These are phyloP conservation scores for Promerops cafer DNA, from an alignment of 2,113 vertebrate genomes.

Conservation along the genomic window DNA sequence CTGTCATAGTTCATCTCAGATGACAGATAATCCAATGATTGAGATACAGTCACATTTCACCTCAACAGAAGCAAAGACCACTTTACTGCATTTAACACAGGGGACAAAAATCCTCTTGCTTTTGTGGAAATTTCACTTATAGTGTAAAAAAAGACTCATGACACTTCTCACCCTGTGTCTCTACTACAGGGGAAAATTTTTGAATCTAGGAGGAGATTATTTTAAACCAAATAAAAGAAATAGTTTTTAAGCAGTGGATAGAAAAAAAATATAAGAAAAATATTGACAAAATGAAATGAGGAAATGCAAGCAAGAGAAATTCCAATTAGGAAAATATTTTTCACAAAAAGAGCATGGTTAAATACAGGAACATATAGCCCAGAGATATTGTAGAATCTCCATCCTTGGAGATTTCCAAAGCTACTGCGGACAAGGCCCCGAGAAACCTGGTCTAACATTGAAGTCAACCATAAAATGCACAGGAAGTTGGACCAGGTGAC, in stretches of 20 bases:
- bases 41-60: background rate
- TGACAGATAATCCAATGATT: background rate
- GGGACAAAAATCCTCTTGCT: background rate
- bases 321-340: background rate
- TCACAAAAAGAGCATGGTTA: background rate
- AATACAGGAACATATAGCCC: background rate
- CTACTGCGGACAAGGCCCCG: rapidly evolving
- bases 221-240: background rate
- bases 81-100: background rate
- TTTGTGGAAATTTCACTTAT: background rate
- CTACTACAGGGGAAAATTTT: background rate
- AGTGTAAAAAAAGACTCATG: background rate
- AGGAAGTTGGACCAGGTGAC: background rate
- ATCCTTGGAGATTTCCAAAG: background rate
- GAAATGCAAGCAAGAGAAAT: background rate
- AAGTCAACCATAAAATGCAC: background rate
- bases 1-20: background rate
- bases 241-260: background rate
- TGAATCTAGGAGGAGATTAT: background rate
- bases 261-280: background rate
- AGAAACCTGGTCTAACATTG: background rate
- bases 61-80: background rate
- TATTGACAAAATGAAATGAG: background rate
- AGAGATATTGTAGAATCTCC: background rate
- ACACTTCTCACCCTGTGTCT: background rate